phyloP scores from a whole-genome alignment of 2,113 vertebrate genomes.

The Xenus cinereus region DNA sequence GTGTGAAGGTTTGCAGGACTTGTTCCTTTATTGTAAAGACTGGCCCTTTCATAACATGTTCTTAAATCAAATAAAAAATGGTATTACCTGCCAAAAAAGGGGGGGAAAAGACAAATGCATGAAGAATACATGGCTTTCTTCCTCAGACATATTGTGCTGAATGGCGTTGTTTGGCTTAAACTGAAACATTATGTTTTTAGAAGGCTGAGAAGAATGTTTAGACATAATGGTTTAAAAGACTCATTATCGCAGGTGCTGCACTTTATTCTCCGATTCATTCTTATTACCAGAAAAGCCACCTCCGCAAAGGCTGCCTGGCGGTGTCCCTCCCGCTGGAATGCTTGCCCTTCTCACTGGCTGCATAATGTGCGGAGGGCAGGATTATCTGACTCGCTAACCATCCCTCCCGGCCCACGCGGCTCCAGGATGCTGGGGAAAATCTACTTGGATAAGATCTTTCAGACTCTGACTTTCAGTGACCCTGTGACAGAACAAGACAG shows the following conservation, averaged over 20 bases:
- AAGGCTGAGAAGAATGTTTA: constrained; percentile 11
- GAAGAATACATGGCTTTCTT: constrained; percentile 7
- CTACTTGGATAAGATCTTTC: constrained; percentile 31
- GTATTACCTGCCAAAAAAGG: not conserved
- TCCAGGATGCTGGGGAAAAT: constrained; percentile 15
- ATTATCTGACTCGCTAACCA: constrained; percentile 11
- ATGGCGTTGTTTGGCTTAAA: not conserved
- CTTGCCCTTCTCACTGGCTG: constrained; percentile 58
- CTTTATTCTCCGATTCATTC: not conserved
- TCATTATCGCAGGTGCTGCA: constrained; percentile 9
- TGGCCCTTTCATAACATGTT: not conserved
- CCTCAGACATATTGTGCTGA: not conserved
- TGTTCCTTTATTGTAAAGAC: not conserved
- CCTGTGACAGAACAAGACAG: constrained; percentile 22
- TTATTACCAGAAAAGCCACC: constrained; percentile 6
- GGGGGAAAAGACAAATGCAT: not conserved
- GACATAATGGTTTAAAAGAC: constrained; percentile 2
- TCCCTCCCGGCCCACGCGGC: not conserved
- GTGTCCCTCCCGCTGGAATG: constrained; percentile 18
- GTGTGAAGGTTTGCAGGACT: constrained; percentile 26
- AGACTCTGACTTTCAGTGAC: constrained; percentile 56
- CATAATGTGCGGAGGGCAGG: constrained; percentile 51
- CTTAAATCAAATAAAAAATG: not conserved
- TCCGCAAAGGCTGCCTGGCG: not conserved
- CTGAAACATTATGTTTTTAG: not conserved